phyloP scores from a whole-genome alignment of 2,113 vertebrate genomes.

The Pachyramphus minor region DNA sequence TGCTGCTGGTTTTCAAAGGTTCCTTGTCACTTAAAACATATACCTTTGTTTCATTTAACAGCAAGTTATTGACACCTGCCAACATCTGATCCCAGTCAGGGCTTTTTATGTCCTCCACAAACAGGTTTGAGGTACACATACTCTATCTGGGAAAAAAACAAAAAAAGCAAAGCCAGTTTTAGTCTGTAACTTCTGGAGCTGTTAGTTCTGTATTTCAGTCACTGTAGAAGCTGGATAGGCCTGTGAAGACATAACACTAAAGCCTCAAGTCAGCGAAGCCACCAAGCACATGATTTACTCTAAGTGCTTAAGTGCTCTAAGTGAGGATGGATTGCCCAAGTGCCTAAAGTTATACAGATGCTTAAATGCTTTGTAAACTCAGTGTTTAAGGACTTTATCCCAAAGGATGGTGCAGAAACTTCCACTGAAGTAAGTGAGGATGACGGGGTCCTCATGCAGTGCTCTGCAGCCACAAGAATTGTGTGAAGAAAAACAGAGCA shows the following conservation, averaged over 20 bases:
- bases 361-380: constrained; percentile 41
- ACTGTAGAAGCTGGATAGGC: background rate
- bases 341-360: background rate
- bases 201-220: background rate
- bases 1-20: background rate
- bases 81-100: background rate
- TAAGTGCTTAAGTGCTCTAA: constrained; percentile 42
- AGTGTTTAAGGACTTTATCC: background rate
- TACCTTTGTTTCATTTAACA: background rate
- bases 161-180: background rate
- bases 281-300: constrained; percentile 8
- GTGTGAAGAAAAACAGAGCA: background rate
- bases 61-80: background rate
- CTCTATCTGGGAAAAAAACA: background rate
- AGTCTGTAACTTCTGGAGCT: background rate
- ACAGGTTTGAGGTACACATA: background rate
- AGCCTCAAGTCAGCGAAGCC: background rate
- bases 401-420: background rate
- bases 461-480: background rate
- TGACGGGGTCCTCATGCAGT: background rate
- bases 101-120: background rate
- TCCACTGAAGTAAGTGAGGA: background rate
- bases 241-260: background rate
- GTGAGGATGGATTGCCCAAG: background rate
- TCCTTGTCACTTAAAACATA: background rate